A percentile compares a stretch with the other conserved stretches of the same genome.
Conservation (phyloP, 2,888 invertebrate species). For the Heliconius erato region DNA sequence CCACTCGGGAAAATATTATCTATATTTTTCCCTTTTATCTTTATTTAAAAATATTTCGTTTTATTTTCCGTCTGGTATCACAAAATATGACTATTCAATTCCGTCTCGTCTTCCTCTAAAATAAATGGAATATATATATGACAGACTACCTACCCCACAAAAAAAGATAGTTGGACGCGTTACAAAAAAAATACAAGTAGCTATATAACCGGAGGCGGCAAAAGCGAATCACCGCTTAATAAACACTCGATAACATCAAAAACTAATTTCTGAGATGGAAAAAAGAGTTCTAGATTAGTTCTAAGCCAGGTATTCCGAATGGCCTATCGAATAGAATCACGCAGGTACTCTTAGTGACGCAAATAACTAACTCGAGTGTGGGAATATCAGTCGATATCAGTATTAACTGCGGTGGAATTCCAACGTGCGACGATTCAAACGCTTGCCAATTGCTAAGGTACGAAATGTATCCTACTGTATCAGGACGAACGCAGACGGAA, state of each 20-base stretch:
- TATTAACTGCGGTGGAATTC: conserved; percentile 45
- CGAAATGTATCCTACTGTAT: conserved; percentile 32
- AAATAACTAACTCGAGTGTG: conserved; percentile 52
- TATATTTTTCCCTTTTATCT: too few species aligned
- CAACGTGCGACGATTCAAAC: conserved; percentile 58
- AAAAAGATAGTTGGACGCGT: not conserved
- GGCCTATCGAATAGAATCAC: conserved; percentile 50
- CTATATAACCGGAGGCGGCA: conserved; percentile 10
- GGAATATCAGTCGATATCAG: conserved; percentile 51
- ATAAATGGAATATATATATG: too few species aligned
- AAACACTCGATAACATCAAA: conserved; percentile 17
- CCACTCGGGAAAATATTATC: too few species aligned
- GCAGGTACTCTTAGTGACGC: conserved; percentile 49
- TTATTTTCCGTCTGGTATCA: too few species aligned
- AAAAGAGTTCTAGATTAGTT: conserved; percentile 18
- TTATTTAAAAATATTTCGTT: too few species aligned
- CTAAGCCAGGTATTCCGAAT: conserved; percentile 23
- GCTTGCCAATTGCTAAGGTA: conserved; percentile 38
- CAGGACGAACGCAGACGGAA: conserved; percentile 19
- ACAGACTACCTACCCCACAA: not conserved
- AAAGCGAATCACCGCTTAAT: conserved; percentile 5
- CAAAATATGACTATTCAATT: too few species aligned
- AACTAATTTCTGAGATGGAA: conserved; percentile 12
- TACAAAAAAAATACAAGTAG: not conserved
- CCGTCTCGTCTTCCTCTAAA: too few species aligned